Base-by-base conservation (phyloP, 1,140 invertebrate species). In the Capitella teleta region DNA sequence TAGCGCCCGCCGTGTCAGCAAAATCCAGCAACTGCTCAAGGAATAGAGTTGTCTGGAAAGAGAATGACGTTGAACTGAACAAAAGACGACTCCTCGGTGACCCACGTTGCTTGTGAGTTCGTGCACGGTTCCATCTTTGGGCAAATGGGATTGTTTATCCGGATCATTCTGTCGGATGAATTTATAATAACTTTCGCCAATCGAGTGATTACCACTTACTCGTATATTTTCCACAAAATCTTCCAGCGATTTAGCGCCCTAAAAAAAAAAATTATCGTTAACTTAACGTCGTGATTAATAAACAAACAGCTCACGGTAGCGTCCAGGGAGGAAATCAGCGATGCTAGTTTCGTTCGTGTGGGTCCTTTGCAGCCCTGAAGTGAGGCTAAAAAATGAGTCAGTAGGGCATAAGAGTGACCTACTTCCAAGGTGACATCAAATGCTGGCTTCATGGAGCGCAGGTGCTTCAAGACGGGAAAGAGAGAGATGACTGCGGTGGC, bases 101-200 rank as follows among this genome's bases (percentile, higher is more conserved):
- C 68, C 79, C 45, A 93, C 87, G 69, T 95, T 93, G 44, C 85
- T 89, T 2, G 91, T 93, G 37, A 93, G 75, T 72, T 97, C 89
- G 66, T 94, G 91, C 21, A 97, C 92, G 0, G 92, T 97, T 50
- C 92, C 93, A 77, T 97, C 93, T 68, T 84, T 86, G 0, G 93
- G 89, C 60, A 93, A 78, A 56, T 82, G 81, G 3, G 83, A 63
- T 3, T 59, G 58, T 56, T 65, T 80, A 28, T 85, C 83, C 10
- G 80, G 80, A 66, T 95, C 90, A 51, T 80, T 82, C 60, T 87
- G 51, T 21, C 40, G 52, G 18, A 45, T n/a, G n/a, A n/a, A n/a
- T n/a, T n/a, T n/a, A n/a, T n/a, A n/a, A n/a, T n/a, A n/a, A n/a
- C n/a, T n/a, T n/a, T n/a, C n/a, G n/a, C n/a, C n/a, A n/a, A n/a